A percentile compares a stretch with the other conserved stretches of the same genome.
phyloP scores from a whole-genome alignment of 2,797 vertebrate genomes.

The Danio kyathit region DNA sequence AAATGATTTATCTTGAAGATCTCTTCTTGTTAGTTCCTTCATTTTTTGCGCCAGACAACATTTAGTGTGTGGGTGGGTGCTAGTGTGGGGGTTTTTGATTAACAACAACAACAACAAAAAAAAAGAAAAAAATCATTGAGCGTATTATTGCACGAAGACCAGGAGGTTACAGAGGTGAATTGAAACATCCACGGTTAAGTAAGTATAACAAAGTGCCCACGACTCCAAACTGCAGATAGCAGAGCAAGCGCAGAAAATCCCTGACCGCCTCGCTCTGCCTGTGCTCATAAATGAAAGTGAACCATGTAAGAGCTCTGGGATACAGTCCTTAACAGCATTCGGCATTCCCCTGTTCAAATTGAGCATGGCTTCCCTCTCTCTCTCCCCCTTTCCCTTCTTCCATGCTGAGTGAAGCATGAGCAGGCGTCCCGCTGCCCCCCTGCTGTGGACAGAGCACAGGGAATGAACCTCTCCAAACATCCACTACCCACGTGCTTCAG shows the following conservation, averaged over 20 bases:
- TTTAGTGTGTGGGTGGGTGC: not conserved
- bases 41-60: constrained; percentile 29
- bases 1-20: constrained; percentile 20
- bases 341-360: constrained; percentile 59
- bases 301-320: constrained; percentile 49
- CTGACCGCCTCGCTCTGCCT: constrained; percentile 17
- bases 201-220: constrained; percentile 40
- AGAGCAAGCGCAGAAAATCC: constrained; percentile 31
- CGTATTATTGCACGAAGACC: not conserved
- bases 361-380: constrained; percentile 49
- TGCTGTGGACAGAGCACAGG: constrained; percentile 35
- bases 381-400: constrained; percentile 8
- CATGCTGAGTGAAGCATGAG: constrained; percentile 40
- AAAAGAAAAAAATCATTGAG: not conserved
- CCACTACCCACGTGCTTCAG: constrained; percentile 35
- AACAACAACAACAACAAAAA: constrained; percentile 14
- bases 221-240: constrained; percentile 42
- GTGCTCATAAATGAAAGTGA: constrained; percentile 55
- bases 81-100: constrained; percentile 24
- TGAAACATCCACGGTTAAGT: constrained; percentile 46
- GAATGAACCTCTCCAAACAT: constrained; percentile 25
- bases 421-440: constrained; percentile 39
- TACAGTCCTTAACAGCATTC: constrained; percentile 49
- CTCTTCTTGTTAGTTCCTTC: constrained; percentile 13
- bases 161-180: constrained; percentile 40